phyloP scores from a whole-genome alignment of 2,888 invertebrate species.

The Tenthredo amoena region DNA sequence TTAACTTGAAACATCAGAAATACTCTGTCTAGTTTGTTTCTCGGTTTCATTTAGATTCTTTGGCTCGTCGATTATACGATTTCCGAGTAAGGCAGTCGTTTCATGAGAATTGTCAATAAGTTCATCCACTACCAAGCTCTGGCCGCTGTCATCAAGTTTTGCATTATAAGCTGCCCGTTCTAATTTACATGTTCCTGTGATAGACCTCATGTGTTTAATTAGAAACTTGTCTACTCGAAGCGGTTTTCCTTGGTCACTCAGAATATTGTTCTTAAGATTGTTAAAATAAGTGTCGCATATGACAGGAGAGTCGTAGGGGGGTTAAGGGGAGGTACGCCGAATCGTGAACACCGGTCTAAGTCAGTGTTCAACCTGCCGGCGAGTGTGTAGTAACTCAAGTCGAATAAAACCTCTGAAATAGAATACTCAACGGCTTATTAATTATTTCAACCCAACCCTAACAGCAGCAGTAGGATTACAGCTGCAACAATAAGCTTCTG shows the following conservation, averaged over 20 bases:
- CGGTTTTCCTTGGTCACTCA: not conserved
- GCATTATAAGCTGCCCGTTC: constrained; percentile 14
- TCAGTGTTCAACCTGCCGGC: too few species aligned
- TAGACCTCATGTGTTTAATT: constrained; percentile 25
- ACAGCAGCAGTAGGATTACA: too few species aligned
- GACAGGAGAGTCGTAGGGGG: too few species aligned
- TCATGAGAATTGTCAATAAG: not conserved
- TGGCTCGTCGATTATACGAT: not conserved
- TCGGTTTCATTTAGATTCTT: constrained; percentile 2
- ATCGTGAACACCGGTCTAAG: too few species aligned
- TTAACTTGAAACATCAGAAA: not conserved
- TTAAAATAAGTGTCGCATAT: not conserved
- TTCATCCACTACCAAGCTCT: not conserved
- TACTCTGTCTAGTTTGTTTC: not conserved
- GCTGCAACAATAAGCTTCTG: not conserved
- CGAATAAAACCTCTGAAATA: too few species aligned
- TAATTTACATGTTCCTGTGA: constrained; percentile 17
- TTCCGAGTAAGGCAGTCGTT: not conserved
- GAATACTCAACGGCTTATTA: too few species aligned
- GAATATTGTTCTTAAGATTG: constrained; percentile 13
- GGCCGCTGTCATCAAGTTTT: not conserved
- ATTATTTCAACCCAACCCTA: too few species aligned
- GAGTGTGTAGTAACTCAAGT: too few species aligned
- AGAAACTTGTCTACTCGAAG: constrained; percentile 9
- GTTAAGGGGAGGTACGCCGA: too few species aligned